Conservation (phyloP, 1,140 invertebrate species). For the Leguminivora glycinivorella region DNA sequence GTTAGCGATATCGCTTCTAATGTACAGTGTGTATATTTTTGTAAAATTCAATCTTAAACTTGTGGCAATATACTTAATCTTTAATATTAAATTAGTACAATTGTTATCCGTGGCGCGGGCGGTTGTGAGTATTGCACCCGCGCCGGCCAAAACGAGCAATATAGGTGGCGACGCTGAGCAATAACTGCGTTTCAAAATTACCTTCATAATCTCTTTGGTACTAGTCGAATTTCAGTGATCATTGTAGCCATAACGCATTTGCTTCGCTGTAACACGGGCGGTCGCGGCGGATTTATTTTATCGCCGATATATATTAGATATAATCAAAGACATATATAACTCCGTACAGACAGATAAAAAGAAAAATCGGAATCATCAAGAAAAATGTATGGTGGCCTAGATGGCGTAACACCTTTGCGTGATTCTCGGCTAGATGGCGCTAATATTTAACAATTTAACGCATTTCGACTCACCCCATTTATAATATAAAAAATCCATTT, state of each 20-base stretch:
- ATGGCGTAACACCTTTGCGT: no score
- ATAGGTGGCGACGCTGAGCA: slow-evolving; percentile 57
- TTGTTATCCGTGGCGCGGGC: slow-evolving; percentile 51
- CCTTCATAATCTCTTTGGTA: slow-evolving; percentile 28
- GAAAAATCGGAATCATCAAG: no score
- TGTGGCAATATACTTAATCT: slow-evolving; percentile 73
- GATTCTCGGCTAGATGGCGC: no score
- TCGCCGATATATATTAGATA: neutral
- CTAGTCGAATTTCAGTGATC: slow-evolving; percentile 25
- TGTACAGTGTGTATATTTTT: slow-evolving; percentile 78
- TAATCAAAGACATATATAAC: neutral
- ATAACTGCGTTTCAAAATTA: slow-evolving; percentile 39
- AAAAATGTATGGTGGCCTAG: no score
- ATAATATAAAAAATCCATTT: no score
- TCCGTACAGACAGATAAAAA: no score
- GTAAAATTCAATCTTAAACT: slow-evolving; percentile 72
- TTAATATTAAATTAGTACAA: slow-evolving; percentile 71
- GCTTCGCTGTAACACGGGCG: slow-evolving; percentile 18
- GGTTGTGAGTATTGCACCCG: slow-evolving; percentile 17
- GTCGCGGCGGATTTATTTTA: neutral
- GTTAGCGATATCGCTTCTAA: slow-evolving; percentile 71
- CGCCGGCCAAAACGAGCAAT: slow-evolving; percentile 48
- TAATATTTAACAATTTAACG: no score
- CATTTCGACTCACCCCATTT: no score
- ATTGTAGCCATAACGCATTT: slow-evolving; percentile 26